These are phyloP conservation scores for Nephrotoma appendiculata DNA, from an alignment of 2,888 invertebrate genomes.

Conservation along the genomic window DNA sequence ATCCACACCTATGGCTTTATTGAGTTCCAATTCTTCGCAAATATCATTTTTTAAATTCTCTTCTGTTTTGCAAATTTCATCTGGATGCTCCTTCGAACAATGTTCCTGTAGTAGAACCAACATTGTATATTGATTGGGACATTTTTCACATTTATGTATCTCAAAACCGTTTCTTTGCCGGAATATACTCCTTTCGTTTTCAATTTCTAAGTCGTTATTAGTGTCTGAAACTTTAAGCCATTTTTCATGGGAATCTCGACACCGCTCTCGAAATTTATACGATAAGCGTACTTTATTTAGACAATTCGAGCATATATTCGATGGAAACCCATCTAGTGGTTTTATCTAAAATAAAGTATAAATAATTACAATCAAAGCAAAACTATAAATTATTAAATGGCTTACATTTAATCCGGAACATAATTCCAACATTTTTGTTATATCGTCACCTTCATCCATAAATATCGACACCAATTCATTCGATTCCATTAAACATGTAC, in stretches of 20 bases:
- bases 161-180: slow-evolving; percentile 22
- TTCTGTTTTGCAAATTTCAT: slow-evolving; percentile 15
- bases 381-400: slow-evolving; percentile 12
- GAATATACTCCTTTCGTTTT: not conserved
- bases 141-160: slow-evolving; percentile 25
- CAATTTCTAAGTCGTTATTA: slow-evolving; percentile 7
- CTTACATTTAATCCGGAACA: slow-evolving; percentile 22
- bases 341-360: slow-evolving; percentile 24
- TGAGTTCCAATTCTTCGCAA: not conserved
- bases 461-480: slow-evolving; percentile 13
- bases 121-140: slow-evolving; percentile 17
- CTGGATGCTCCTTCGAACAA: not conserved
- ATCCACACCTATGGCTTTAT: not conserved
- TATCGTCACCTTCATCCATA: not conserved
- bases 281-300: slow-evolving; percentile 23
- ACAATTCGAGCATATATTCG: slow-evolving; percentile 26
- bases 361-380: not conserved
- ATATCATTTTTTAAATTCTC: not conserved
- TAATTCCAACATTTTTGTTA: slow-evolving; percentile 21
- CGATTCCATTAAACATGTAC: slow-evolving; percentile 22
- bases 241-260: slow-evolving; percentile 24
- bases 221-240: no score
- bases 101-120: not conserved
- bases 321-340: slow-evolving; percentile 29
- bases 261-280: slow-evolving; percentile 26